Conservation (phyloP, 2,888 invertebrate genomes). For the Noctua janthina region DNA sequence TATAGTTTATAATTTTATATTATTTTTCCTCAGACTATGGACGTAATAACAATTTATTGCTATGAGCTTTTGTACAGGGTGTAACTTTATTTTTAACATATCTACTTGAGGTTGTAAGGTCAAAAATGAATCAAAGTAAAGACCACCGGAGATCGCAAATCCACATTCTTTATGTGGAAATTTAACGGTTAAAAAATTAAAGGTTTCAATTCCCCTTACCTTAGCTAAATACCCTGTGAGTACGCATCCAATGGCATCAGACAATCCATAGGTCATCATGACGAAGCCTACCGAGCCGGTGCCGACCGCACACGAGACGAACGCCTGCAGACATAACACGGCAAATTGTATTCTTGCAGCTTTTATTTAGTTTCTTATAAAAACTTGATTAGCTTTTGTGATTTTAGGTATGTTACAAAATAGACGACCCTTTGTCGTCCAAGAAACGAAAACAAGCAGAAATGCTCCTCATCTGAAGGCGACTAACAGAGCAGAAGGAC, state of each 20-base stretch:
- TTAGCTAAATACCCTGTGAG: constrained; percentile 84
- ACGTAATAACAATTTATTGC: background rate
- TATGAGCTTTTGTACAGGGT: background rate
- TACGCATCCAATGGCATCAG: constrained; percentile 91
- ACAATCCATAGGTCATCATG: constrained; percentile 92
- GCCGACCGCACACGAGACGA: constrained; percentile 90
- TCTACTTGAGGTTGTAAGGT: background rate
- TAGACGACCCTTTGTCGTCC: too few species aligned
- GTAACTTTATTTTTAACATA: background rate
- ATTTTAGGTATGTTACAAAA: too few species aligned
- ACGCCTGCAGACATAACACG: constrained; percentile 82
- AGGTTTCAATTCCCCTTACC: constrained; percentile 66
- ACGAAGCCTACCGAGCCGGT: constrained; percentile 92
- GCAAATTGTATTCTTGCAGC: constrained; percentile 28
- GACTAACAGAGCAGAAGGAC: background rate
- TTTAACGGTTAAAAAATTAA: background rate
- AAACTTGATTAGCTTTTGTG: background rate
- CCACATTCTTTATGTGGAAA: too few species aligned
- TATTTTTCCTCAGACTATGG: background rate
- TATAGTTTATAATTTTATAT: background rate
- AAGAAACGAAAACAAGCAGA: background rate
- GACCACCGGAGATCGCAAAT: too few species aligned
- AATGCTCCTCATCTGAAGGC: background rate
- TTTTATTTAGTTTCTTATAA: background rate
- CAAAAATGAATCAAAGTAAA: background rate